A percentile compares a stretch with the other conserved stretches of the same genome.
Conservation (phyloP, 2,888 invertebrate genomes). For the Atherix ibis region DNA sequence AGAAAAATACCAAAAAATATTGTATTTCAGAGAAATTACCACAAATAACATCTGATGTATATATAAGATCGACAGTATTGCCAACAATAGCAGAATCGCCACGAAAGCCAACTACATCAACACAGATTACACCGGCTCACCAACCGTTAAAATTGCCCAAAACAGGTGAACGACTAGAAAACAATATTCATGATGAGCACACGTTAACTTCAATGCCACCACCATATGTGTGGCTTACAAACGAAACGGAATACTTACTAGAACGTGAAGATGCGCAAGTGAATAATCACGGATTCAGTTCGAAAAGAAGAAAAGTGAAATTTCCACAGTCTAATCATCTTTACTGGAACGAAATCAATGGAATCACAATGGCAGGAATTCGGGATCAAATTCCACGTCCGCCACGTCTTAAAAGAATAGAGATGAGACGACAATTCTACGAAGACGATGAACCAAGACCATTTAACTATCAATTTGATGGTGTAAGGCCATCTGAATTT, state of each 20-base stretch:
- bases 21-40: no score
- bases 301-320: constrained; percentile 5
- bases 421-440: constrained; percentile 11
- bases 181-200: neutral
- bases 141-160: neutral
- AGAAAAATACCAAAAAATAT: no score
- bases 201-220: neutral
- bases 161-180: neutral
- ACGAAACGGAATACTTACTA: constrained; percentile 8
- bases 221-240: neutral
- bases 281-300: neutral
- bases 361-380: constrained; percentile 4
- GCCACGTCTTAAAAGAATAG: constrained; percentile 8
- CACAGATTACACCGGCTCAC: neutral
- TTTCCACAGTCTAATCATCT: neutral
- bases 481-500: constrained; percentile 26
- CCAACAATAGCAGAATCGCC: neutral
- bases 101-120: neutral
- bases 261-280: constrained; percentile 8
- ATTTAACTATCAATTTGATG: constrained; percentile 28
- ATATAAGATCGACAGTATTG: neutral
- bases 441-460: constrained; percentile 21
- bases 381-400: constrained; percentile 15
- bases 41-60: neutral
- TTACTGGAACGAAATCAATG: neutral